Evolutionary conservation across 2,797 vertebrate genomes (phyloP), one percentile per base, ranked within the genome.

Genomic region (Odontamblyopus lacepedii): DNA sequence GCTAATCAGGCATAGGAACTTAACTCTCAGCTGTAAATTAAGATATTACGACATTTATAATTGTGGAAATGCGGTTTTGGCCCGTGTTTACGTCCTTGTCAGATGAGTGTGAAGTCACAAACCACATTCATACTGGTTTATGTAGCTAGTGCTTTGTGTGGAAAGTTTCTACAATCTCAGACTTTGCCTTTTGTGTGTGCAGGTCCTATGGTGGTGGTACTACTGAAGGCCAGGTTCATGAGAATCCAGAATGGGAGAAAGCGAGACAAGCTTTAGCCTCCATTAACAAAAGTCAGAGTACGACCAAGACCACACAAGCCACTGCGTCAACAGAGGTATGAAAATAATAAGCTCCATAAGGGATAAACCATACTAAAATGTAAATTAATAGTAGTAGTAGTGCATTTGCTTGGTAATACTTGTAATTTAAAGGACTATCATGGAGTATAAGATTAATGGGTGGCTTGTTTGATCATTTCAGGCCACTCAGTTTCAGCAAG

Each of bases 231-330:
- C 94, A 95, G 60, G 94, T 93, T 78, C 96, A 96, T 0, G 96
- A 98, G 89, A 98, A 97, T 74, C 96, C 96, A 0, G 96, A 97
- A 85, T 98, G 96, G 96, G 96, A 98, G 89, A 98, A 97, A 69
- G 96, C 96, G 29, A 91, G 96, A 59, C 96, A 96, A 88, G 96
- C 96, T 1, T 86, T 97, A 64, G 96, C 96, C 9, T 97, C 95
- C 64, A 98, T 97, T 74, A 97, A 89, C 85, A 97, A 97, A 84
- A 95, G 91, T 19, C 95, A 89, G 60, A 93, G 78, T 9, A 65
- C 93, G 0, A 85, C 92, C 15, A 93, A 96, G 85, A 75, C 87
- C 27, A 69, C 94, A 50, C 90, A 84, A 85, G 90, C 91, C 15
- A 93, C 83, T 63, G 85, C 84, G 71, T 74, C 84, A 35, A 76